A percentile compares a stretch with the other conserved stretches of the same genome.
phyloP scores from a whole-genome alignment of 1,140 invertebrate genomes.

The Drosophila leontia region DNA sequence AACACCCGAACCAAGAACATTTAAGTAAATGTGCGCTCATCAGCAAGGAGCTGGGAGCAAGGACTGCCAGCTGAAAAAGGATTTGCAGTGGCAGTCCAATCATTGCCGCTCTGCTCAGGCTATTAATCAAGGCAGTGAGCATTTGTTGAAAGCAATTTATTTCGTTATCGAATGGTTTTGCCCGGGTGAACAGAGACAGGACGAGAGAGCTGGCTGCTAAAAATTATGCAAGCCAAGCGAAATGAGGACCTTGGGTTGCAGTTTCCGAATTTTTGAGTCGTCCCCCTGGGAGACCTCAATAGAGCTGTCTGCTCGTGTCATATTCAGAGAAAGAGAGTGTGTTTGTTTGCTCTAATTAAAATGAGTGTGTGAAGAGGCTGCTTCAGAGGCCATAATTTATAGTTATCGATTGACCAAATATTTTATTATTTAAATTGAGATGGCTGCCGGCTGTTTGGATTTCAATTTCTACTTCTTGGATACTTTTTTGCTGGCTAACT shows the following conservation, averaged over 20 bases:
- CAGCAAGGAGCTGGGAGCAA: constrained; percentile 45
- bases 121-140: constrained; percentile 77
- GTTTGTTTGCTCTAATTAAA: constrained; percentile 57
- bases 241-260: constrained; percentile 31
- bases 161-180: constrained; percentile 76
- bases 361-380: constrained; percentile 6
- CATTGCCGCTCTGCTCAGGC: constrained; percentile 43
- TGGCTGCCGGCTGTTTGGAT: constrained; percentile 39
- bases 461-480: constrained; percentile 25
- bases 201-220: constrained; percentile 23
- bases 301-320: constrained; percentile 15
- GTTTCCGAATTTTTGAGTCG: constrained; percentile 9
- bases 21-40: constrained; percentile 79
- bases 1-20: constrained; percentile 53
- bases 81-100: constrained; percentile 39
- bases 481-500: neutral
- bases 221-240: constrained; percentile 58
- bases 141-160: constrained; percentile 83
- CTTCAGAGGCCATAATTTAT: constrained; percentile 40
- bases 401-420: constrained; percentile 60
- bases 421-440: constrained; percentile 63
- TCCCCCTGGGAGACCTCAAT: neutral
- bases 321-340: constrained; percentile 1
- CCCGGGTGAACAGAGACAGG: constrained; percentile 3
- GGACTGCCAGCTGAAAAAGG: constrained; percentile 25